A percentile compares a stretch with the other conserved stretches of the same genome.
Conservation (phyloP, 2,113 vertebrate genomes). For the Tragulus kanchil region DNA sequence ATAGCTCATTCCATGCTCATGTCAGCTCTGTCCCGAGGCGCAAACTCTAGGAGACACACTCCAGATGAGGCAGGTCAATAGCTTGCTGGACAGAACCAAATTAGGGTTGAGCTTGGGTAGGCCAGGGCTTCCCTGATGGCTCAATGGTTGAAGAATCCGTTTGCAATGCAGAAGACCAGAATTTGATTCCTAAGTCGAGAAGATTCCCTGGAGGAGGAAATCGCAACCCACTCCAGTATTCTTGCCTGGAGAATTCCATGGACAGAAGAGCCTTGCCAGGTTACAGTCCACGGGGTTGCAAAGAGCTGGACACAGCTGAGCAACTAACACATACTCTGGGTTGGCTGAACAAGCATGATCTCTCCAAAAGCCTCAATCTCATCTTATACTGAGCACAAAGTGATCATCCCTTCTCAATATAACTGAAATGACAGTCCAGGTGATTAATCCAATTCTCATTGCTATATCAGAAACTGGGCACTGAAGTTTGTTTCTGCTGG, state of each 20-base stretch:
- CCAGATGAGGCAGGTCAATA: not conserved
- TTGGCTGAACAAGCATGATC: not conserved
- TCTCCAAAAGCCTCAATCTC: conserved; percentile 30
- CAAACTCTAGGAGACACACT: not conserved
- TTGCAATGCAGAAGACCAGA: not conserved
- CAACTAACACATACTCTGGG: not conserved
- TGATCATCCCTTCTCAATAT: not conserved
- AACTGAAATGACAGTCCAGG: not conserved
- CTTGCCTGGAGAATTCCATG: not conserved
- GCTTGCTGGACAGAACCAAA: not conserved
- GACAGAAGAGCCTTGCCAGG: not conserved
- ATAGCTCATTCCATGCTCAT: not conserved
- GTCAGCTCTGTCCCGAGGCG: not conserved
- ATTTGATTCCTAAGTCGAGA: not conserved
- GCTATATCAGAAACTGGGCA: not conserved
- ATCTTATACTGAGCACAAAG: not conserved
- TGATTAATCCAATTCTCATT: not conserved
- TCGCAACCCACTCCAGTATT: not conserved
- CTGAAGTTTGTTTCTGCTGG: not conserved
- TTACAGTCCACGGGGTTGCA: not conserved
- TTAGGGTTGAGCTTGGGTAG: not conserved
- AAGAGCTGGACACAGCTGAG: not conserved
- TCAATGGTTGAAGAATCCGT: not conserved
- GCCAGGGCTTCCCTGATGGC: not conserved
- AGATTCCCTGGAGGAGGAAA: not conserved